Base-by-base conservation (phyloP, 2,888 invertebrate genomes). In the Chymomyza fuscimana region DNA sequence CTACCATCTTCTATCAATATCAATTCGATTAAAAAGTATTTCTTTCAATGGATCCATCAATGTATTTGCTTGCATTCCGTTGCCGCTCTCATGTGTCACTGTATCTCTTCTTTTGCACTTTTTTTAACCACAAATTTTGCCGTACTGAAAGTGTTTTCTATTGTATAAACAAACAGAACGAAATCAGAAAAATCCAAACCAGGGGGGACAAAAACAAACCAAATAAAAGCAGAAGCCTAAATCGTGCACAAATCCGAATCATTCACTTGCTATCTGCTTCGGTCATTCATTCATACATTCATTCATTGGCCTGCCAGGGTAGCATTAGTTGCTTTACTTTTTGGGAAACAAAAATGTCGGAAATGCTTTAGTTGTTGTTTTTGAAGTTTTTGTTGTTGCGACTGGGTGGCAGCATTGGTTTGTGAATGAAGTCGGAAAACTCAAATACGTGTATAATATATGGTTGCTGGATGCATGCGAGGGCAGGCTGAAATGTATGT, bases 211-310 rank as follows among this genome's bases (percentile, higher is more conserved):
- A 59, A 59, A 22, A 6, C 4, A 16, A 58, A 32, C 58, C 62
- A 74, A 64, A 63, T 65, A 73, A 73, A 67, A 51, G 58, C 65
- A 12, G 15, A 16, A 70, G 70, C 74, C 71, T 65, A 74, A 64
- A 58, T 71, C 65, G 70, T 70, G 75, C 69, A 59, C 60, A 77
- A 72, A 77, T 77, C 69, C 29, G 64, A 70, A 65, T 46, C 40
- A 70, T 63, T 72, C 74, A 64, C 74, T 69, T 69, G 61, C 63
- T 46, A 46, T 46, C 40, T 46, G 40, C 40, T 46, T 46, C 52
- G 69, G 68, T 60, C 72, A 69, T 70, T 63, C 63, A 68, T 63
- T 46, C 36, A 67, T 59, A 7, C 32, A 32, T 32, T 32, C 25
- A 25, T 25, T 25, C 25, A 25, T 25, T 36, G 36, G 36, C 36